A percentile compares a stretch with the other conserved stretches of the same genome.
Conservation (phyloP, 2,113 vertebrate genomes). For the Struthidea cinerea region DNA sequence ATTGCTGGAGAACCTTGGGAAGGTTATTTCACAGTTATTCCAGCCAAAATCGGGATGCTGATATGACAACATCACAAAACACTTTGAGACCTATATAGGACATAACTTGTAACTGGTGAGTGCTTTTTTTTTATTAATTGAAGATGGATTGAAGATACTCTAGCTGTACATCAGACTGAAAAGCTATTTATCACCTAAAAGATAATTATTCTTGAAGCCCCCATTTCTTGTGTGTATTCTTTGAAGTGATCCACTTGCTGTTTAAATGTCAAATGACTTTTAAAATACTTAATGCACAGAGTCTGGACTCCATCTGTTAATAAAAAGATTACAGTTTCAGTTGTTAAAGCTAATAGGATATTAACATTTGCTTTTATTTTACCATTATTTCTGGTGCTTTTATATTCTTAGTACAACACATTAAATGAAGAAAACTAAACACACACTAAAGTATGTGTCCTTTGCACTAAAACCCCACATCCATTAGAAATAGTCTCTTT, state of each 20-base stretch:
- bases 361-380: background rate
- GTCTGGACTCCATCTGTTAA: background rate
- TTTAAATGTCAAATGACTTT: background rate
- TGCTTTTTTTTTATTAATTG: background rate
- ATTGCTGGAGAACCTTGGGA: background rate
- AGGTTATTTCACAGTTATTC: background rate
- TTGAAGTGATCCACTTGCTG: background rate
- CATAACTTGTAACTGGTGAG: rapidly evolving
- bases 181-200: background rate
- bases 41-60: background rate
- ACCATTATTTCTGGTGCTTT: background rate
- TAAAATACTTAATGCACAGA: background rate
- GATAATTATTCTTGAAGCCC: background rate
- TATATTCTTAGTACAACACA: background rate
- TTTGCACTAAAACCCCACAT: background rate
- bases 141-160: background rate
- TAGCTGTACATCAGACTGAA: background rate
- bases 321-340: background rate
- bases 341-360: background rate
- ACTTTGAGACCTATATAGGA: background rate
- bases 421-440: background rate
- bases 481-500: background rate
- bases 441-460: background rate
- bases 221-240: background rate
- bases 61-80: background rate